Evolutionary conservation across 2,797 vertebrate genomes (phyloP), one percentile per base, ranked within the genome.

Genomic region (Coracias cyanogaster): DNA sequence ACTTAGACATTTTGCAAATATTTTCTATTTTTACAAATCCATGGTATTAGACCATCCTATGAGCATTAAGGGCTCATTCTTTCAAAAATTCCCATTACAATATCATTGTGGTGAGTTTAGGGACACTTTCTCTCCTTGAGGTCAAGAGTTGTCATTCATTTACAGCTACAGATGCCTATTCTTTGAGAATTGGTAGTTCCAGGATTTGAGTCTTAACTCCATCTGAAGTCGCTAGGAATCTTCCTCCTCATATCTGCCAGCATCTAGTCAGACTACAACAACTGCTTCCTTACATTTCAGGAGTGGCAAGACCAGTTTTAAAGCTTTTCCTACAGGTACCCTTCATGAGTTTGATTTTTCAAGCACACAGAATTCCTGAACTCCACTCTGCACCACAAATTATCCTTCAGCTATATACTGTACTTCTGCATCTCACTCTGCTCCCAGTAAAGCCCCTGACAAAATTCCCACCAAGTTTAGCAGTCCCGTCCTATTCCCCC

Each of bases 401-500:
- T 33, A 60, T 35, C 57, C 57, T 37, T 60, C 55, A 60, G 57
- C 57, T 37, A 60, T n/a, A 60, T 60, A 33, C 57, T 60, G 33
- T 60, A 60, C 24, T 60, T 79, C 73, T 74, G 41, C 81, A 82
- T 82, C 71, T 21, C 73, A 12, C 69, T 71, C 88, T 77, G 67
- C 74, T 93, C 71, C 70, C 74, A 90, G 41, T 2, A 1, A 95
- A 95, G 52, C 49, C 67, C 57, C 65, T 95, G 88, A 83, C 65
- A 95, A 82, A 95, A 91, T 74, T 95, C 92, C 86, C 86, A 93
- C 52, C 0, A 1, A 87, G 49, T 94, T 95, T 89, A 90, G 86
- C 18, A 89, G 81, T 26, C 45, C 69, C 62, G 86, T 85, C 49
- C 78, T 71, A 74, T 62, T 91, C 43, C 61, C 60, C 69, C 26